phyloP scores from a whole-genome alignment of 1,140 invertebrate genomes.

The Tetragonula clypearis region DNA sequence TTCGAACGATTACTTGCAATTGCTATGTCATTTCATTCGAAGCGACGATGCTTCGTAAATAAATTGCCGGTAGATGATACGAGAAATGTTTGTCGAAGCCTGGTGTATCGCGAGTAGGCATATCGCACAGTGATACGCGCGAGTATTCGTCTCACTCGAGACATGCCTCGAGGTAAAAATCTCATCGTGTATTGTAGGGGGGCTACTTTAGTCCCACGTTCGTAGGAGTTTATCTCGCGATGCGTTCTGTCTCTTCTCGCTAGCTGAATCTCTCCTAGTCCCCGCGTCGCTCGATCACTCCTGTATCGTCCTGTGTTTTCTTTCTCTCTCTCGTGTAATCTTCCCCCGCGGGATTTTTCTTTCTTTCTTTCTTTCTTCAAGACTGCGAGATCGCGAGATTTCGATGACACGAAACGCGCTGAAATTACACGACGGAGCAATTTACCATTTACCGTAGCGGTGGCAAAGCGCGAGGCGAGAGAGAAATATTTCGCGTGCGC shows the following conservation, averaged over 20 bases:
- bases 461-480: background rate
- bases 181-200: background rate
- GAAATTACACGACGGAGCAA: background rate
- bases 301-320: background rate
- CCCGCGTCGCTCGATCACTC: background rate
- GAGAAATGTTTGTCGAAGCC: no score
- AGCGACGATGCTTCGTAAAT: no score
- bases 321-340: constrained; percentile 33
- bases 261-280: background rate
- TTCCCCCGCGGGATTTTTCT: background rate
- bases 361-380: background rate
- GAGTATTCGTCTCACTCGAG: background rate
- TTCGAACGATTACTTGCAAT: no score
- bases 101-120: background rate
- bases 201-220: constrained; percentile 34
- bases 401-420: constrained; percentile 7
- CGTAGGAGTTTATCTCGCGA: constrained; percentile 33
- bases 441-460: background rate
- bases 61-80: no score
- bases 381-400: constrained; percentile 8
- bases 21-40: no score
- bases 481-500: background rate
- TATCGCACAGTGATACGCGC: background rate
- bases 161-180: background rate
- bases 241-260: background rate